Base-by-base conservation (phyloP, 2,888 invertebrate species). In the Caenorhabditis uteleia region DNA sequence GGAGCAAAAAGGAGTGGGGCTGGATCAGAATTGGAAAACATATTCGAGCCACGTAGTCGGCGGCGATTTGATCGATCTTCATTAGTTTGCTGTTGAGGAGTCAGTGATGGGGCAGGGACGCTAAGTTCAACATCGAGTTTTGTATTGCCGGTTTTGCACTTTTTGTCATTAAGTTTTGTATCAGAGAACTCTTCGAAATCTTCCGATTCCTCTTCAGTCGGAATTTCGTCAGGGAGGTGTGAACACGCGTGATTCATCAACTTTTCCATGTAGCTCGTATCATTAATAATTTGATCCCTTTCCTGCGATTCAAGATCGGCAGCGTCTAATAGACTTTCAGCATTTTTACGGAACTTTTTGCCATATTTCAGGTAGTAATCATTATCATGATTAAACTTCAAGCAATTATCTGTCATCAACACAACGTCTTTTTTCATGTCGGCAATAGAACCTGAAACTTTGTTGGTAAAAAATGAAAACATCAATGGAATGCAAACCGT, bases 381-480 rank as follows among this genome's bases (percentile, higher is more conserved):
- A 58, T 81, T 77, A 20, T 62, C 51, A 7, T 91, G 90, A 84
- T 98, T 98, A 84, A 97, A 98, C 0, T 90, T 90, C 78, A 93
- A 87, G 83, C 97, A 98, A 85, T 98, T 98, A 71, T 89, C 89
- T 56, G 95, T 91, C 91, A 98, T 95, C n/a, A 95, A 87, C 79
- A 90, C 89, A 84, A 97, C 95, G 86, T 98, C 97, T 0, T 87
- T 87, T 82, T 93, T 91, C 80, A 97, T 88, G 29, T 90, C 89
- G 62, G 90, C 89, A 36, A 95, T 36, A 10, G 86, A 47, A 39
- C n/a, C n/a, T n/a, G n/a, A n/a, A n/a, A n/a, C n/a, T n/a, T 51
- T 46, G 36, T 21, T 20, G 12, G 12, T 27, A 20, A n/a, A 18
- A 39, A 21, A 21, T 16, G 3, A 21, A 31, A 31, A 14, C 8